Percentiles rank a stretch among this genome's conserved stretches.
Evolutionary conservation across 2,888 invertebrate genomes (phyloP).

Genomic region (Protonemura montana): DNA sequence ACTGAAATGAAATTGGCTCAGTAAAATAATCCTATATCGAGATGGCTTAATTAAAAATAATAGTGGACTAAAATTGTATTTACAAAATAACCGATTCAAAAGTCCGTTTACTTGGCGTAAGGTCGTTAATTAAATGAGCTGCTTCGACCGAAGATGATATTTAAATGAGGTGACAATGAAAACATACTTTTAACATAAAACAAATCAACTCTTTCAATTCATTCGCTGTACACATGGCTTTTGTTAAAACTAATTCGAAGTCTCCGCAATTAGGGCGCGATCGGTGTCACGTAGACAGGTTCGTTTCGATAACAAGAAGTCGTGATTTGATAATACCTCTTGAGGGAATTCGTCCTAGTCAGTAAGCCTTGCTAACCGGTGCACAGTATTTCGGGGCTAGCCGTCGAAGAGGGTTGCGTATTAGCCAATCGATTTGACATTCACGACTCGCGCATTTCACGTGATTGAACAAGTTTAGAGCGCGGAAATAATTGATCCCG

Average conservation of each 20-base stretch:
- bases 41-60: conserved; percentile 15
- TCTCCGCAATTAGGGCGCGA: not conserved
- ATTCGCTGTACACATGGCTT: not conserved
- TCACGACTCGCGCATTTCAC: not conserved
- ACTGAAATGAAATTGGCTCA: conserved; percentile 18
- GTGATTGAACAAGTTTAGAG: not conserved
- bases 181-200: not conserved
- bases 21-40: conserved; percentile 24
- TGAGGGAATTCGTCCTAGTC: too few relatives aligned
- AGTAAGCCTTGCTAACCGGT: not conserved
- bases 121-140: conserved; percentile 8
- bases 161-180: not conserved
- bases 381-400: not conserved
- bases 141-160: not conserved
- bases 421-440: not conserved
- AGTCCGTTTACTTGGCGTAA: conserved; percentile 8
- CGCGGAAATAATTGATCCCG: not conserved
- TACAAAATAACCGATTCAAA: conserved; percentile 36
- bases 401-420: not conserved
- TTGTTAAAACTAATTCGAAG: not conserved
- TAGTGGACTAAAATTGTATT: conserved; percentile 32
- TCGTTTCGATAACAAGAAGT: not conserved
- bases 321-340: too few relatives aligned
- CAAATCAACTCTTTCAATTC: not conserved
- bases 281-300: not conserved